Evolutionary conservation across 2,888 invertebrate species (phyloP), one percentile per base, ranked within the genome.

Genomic region (Machimus atricapillus): DNA sequence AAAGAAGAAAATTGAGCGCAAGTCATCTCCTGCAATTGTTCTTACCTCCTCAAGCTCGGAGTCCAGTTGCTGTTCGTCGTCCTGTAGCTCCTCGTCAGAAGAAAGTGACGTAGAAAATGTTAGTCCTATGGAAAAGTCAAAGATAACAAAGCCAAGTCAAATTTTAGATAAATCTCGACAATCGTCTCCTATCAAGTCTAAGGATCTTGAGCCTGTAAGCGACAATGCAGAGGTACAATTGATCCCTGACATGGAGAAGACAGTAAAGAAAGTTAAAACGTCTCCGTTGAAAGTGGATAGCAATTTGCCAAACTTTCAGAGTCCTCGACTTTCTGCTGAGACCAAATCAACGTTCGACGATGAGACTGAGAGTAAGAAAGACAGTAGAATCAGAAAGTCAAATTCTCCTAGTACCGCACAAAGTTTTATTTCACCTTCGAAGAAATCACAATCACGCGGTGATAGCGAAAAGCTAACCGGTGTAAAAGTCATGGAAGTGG

Each of bases 11-110:
- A 52, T 86, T 78, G 78, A 78, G 34, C 16, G 83, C 66, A 52
- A 93, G 85, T n/a, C 58, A 73, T 93, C 93, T 88, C 87, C 90
- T 9, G 93, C 93, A 66, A 89, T 89, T 9, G 87, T 90, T 31
- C 90, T 90, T 83, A 91, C 90, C 43, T 93, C 93, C 87, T 93
- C 93, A 56, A 93, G 93, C 89, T 93, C 94, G 1, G 93, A 93
- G 89, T 94, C 95, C 12, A 94, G 95, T 19, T 95, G 94, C 87
- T 93, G 93, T 89, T 93, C 93, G 90, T 93, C 94, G 23, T 94
- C 94, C 16, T 94, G 94, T 34, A 94, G 94, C 40, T 94, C 94
- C 37, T 94, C 94, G 82, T 93, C 93, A 90, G 93, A 93, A 87
- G 95, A 95, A 8, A 95, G 94, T 87, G 95, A 95, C 87, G 94